These are phyloP conservation scores for Samia ricini DNA, from an alignment of 1,140 invertebrate species.

Conservation along the genomic window DNA sequence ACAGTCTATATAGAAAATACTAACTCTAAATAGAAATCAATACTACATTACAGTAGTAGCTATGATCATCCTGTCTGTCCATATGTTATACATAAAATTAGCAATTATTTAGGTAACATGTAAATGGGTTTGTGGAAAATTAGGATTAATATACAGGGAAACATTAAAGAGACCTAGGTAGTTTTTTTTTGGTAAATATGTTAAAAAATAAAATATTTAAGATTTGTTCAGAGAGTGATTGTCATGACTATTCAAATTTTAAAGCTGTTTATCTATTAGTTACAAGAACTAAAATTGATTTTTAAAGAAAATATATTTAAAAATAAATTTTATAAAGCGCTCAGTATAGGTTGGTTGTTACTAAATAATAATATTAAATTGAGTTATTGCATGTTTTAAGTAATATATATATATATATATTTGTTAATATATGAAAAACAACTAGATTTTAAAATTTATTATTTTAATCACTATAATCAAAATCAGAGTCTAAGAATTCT, in stretches of 20 bases:
- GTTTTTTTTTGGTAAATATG: too few relatives aligned
- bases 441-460: not conserved
- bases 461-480: constrained; percentile 12
- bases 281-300: not conserved
- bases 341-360: not conserved
- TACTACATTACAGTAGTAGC: not conserved
- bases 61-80: not conserved
- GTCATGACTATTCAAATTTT: too few relatives aligned
- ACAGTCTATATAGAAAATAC: not conserved
- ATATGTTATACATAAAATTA: not conserved
- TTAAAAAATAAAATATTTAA: too few relatives aligned
- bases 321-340: not conserved
- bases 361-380: not conserved
- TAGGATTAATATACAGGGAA: not conserved
- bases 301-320: not conserved
- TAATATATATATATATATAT: not conserved
- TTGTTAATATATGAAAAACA: not conserved
- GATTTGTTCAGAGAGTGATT: too few relatives aligned
- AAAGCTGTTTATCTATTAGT: too few relatives aligned
- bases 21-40: not conserved
- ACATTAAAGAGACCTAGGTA: too few relatives aligned
- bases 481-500: constrained; percentile 15
- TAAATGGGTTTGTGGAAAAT: not conserved
- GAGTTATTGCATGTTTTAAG: not conserved
- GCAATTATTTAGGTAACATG: not conserved